Evolutionary conservation across 2,797 vertebrate species (phyloP).

Genomic region (Poecilia velifera): DNA sequence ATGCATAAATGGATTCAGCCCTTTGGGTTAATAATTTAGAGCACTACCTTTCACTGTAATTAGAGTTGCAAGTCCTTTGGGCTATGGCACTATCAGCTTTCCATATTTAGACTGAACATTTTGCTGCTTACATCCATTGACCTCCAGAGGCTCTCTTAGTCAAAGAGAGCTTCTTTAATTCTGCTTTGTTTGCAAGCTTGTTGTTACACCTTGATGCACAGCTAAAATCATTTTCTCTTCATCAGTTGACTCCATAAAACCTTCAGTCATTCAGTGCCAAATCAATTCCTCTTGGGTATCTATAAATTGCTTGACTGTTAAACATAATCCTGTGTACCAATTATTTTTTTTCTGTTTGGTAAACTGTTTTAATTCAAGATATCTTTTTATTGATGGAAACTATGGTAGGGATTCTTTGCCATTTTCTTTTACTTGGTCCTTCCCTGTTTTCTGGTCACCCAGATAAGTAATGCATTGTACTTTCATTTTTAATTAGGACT

Average conservation of each 20-base stretch:
- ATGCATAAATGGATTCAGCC: neutral
- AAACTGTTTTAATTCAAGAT: neutral
- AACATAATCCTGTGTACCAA: neutral
- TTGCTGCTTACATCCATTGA: neutral
- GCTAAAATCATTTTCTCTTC: neutral
- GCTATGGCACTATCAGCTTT: neutral
- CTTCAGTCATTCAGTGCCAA: neutral
- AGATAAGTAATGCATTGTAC: neutral
- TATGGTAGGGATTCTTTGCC: neutral
- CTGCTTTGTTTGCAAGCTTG: neutral
- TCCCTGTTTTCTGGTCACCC: neutral
- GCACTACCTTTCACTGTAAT: neutral
- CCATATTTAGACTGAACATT: neutral
- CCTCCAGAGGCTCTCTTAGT: neutral
- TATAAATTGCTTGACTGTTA: neutral
- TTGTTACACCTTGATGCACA: neutral
- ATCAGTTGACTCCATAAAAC: neutral
- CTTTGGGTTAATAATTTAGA: neutral
- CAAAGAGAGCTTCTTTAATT: neutral
- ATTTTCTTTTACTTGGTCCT: neutral
- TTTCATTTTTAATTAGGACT: neutral
- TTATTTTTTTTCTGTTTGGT: neutral
- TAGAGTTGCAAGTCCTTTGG: neutral
- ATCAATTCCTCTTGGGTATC: neutral
- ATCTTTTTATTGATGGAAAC: neutral